phyloP scores from a whole-genome alignment of 2,888 invertebrate species.

The Teleogryllus oceanicus region DNA sequence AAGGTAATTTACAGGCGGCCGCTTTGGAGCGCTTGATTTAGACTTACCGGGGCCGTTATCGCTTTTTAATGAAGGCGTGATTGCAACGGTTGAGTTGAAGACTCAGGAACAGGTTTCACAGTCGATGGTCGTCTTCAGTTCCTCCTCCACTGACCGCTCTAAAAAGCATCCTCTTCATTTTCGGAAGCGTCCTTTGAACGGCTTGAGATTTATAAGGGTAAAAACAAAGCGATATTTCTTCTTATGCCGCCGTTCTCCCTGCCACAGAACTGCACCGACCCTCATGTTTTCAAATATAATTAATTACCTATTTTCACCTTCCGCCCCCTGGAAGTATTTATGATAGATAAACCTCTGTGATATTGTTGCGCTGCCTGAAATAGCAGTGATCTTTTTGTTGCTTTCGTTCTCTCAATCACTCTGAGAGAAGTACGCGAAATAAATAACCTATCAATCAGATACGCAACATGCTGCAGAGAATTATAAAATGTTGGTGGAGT shows the following conservation, averaged over 20 bases:
- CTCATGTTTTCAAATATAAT: slow-evolving; percentile 4
- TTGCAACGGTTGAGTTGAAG: neutral
- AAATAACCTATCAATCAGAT: slow-evolving; percentile 6
- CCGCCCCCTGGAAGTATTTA: neutral
- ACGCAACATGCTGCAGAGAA: neutral
- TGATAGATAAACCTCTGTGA: neutral
- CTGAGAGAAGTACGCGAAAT: neutral
- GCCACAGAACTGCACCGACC: neutral
- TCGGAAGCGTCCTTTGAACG: neutral
- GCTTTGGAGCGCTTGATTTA: neutral
- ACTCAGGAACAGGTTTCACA: neutral
- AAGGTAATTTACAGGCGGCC: slow-evolving; percentile 9
- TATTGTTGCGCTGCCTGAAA: neutral
- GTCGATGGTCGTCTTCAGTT: neutral
- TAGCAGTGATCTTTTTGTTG: neutral
- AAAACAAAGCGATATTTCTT: slow-evolving; percentile 9
- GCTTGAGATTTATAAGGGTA: neutral
- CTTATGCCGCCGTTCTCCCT: neutral
- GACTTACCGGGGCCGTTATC: slow-evolving; percentile 18
- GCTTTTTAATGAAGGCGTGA: slow-evolving; percentile 6
- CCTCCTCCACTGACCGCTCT: neutral
- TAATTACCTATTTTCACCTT: neutral
- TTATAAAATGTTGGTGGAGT: neutral
- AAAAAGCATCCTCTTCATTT: slow-evolving; percentile 8
- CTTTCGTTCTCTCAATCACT: neutral